Percentiles rank a stretch among this genome's conserved stretches.
Evolutionary conservation across 2,113 vertebrate genomes (phyloP).

Genomic region (Nematolebias whitei): DNA sequence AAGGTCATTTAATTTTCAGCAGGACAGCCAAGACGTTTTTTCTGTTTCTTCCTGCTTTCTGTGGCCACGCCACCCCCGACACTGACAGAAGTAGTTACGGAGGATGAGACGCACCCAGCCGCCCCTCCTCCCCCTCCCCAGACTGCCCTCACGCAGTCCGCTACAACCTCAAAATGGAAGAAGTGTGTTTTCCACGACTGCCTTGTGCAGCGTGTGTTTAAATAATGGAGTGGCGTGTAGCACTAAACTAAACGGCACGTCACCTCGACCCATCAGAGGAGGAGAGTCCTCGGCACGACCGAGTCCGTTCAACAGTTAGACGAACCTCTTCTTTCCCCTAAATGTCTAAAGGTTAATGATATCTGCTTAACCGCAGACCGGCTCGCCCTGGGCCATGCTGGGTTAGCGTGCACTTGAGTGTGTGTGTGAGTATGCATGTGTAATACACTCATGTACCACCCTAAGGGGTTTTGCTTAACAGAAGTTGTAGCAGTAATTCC

Average conservation of each 20-base stretch:
- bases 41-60: conserved; percentile 25
- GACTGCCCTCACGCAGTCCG: conserved; percentile 57
- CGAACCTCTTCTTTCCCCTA: conserved; percentile 75
- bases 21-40: conserved; percentile 43
- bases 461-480: conserved; percentile 79
- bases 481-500: conserved; percentile 62
- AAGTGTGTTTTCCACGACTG: conserved; percentile 89
- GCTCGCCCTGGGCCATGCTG: conserved; percentile 80
- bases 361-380: conserved; percentile 82
- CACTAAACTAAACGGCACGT: conserved; percentile 83
- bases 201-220: conserved; percentile 84
- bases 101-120: conserved; percentile 49
- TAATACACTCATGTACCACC: conserved; percentile 48
- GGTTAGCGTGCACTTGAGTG: conserved; percentile 4
- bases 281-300: conserved; percentile 75
- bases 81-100: conserved; percentile 46
- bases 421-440: conserved; percentile 24
- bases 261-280: conserved; percentile 85
- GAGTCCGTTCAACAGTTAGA: conserved; percentile 84
- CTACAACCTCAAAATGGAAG: conserved; percentile 92
- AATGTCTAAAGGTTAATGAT: conserved; percentile 83
- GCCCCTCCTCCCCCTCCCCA: conserved; percentile 6
- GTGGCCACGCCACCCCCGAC: conserved; percentile 31
- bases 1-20: conserved; percentile 79
- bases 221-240: conserved; percentile 88